Conservation (phyloP, 2,113 vertebrate species). For the Prunella fulvescens region DNA sequence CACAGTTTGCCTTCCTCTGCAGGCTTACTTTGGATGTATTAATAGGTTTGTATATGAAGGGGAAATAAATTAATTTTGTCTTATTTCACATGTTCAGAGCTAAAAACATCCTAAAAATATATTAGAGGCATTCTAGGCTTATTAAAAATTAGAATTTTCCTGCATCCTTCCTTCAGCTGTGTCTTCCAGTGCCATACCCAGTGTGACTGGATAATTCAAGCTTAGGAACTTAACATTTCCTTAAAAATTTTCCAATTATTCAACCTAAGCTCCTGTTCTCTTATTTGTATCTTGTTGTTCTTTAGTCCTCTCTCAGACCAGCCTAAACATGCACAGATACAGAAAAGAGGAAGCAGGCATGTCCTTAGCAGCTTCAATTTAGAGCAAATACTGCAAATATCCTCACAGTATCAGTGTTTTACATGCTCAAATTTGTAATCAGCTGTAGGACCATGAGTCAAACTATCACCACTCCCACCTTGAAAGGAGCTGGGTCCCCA, state of each 20-base stretch:
- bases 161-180: not conserved
- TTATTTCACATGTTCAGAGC: not conserved
- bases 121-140: not conserved
- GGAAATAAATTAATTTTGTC: not conserved
- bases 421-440: not conserved
- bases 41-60: not conserved
- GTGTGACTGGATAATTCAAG: not conserved
- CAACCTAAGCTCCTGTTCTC: not conserved
- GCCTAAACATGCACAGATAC: not conserved
- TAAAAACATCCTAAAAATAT: not conserved
- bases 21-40: not conserved
- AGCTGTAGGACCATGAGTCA: not conserved
- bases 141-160: not conserved
- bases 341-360: not conserved
- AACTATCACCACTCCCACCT: not conserved
- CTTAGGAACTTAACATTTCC: not conserved
- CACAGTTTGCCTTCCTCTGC: not conserved
- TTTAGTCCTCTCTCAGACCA: not conserved
- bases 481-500: not conserved
- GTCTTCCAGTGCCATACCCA: not conserved
- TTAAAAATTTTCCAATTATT: not conserved
- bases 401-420: fast-evolving
- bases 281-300: not conserved
- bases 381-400: not conserved
- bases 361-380: not conserved